phyloP scores from a whole-genome alignment of 2,113 vertebrate genomes.

The Pao palembangensis region DNA sequence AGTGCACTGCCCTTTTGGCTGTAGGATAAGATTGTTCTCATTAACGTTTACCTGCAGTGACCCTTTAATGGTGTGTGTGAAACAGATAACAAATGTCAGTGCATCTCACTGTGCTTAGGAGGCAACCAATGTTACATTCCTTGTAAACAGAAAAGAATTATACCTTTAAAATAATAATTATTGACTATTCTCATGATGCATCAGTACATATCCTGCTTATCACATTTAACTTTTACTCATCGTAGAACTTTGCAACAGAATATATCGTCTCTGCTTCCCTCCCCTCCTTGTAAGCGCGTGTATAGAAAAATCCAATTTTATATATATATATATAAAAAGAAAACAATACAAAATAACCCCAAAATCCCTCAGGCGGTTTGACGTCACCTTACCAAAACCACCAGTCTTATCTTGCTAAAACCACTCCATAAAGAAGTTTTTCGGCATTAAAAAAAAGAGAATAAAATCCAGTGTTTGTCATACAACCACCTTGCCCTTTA shows the following conservation, averaged over 20 bases:
- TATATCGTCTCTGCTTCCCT: conserved; percentile 25
- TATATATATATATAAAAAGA: conserved; percentile 16
- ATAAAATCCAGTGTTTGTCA: conserved; percentile 63
- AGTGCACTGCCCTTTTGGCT: neutral
- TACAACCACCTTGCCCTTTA: conserved; percentile 71
- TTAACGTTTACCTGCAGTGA: no score
- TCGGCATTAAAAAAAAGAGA: conserved; percentile 23
- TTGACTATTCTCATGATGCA: conserved; percentile 7
- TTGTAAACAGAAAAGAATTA: conserved; percentile 52
- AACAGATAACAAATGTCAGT: conserved; percentile 39
- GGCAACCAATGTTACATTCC: conserved; percentile 51
- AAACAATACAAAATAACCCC: conserved; percentile 24
- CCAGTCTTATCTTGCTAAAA: conserved; percentile 11
- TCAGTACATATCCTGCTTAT: neutral
- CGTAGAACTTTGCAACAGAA: conserved; percentile 16
- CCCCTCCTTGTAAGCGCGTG: conserved; percentile 30
- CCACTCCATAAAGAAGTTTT: conserved; percentile 55
- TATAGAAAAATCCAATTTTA: conserved; percentile 33
- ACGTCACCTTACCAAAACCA: neutral
- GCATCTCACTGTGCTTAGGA: conserved; percentile 46
- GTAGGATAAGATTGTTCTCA: conserved; percentile 1
- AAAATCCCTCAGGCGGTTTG: conserved; percentile 29
- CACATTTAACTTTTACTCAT: conserved; percentile 6
- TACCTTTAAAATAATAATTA: conserved; percentile 39
- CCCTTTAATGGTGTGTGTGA: conserved; percentile 26